Conservation (phyloP, 2,888 invertebrate species). For the Epicampocera succincta region DNA sequence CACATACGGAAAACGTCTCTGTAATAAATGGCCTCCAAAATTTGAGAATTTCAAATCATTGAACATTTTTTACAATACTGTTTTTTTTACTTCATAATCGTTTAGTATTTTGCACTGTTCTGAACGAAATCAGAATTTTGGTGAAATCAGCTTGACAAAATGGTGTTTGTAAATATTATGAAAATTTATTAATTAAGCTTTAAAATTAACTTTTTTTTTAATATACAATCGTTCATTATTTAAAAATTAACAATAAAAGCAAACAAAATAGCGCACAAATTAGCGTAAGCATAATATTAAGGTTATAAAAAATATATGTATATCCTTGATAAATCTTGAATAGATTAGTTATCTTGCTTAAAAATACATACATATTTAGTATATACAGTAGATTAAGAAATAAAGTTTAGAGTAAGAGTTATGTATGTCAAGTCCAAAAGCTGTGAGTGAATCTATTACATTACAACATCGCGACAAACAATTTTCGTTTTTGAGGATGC, state of each 20-base stretch:
- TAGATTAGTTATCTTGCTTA: slow-evolving; percentile 57
- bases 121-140: too few species aligned
- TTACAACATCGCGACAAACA: slow-evolving; percentile 79
- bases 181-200: too few species aligned
- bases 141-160: too few species aligned
- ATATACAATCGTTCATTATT: slow-evolving; percentile 21
- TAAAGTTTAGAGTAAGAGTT: slow-evolving; percentile 21
- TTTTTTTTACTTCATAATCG: too few species aligned
- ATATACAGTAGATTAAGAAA: slow-evolving; percentile 53
- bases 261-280: too few species aligned
- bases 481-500: slow-evolving; percentile 76
- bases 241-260: slow-evolving; percentile 7
- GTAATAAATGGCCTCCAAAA: too few species aligned
- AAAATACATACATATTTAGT: slow-evolving; percentile 26
- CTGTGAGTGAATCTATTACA: slow-evolving; percentile 71
- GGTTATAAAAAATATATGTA: slow-evolving; percentile 55
- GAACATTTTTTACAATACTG: too few species aligned
- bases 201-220: neutral
- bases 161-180: too few species aligned
- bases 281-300: slow-evolving; percentile 9
- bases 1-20: too few species aligned
- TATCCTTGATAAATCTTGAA: slow-evolving; percentile 65
- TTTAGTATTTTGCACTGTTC: too few species aligned
- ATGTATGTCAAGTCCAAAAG: slow-evolving; percentile 5
- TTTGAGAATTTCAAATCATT: too few species aligned